phyloP scores from a whole-genome alignment of 2,888 invertebrate genomes.

The Prenolepis imparis region DNA sequence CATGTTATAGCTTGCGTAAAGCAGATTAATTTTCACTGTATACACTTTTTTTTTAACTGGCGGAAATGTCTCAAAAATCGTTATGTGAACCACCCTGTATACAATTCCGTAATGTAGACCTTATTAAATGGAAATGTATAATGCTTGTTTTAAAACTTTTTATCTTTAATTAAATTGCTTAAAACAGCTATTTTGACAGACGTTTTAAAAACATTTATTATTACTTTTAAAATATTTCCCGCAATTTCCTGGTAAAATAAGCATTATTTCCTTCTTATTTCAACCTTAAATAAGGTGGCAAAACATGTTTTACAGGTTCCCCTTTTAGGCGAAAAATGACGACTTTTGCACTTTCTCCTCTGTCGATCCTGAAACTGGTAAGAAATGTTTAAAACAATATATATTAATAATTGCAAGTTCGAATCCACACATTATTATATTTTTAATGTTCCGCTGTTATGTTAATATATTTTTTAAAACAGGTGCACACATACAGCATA shows the following conservation, averaged over 20 bases:
- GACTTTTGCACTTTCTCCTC: too few species aligned
- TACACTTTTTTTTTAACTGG: too few species aligned
- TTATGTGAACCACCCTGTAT: too few species aligned
- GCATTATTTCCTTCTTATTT: conserved; percentile 6
- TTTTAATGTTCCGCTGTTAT: neutral
- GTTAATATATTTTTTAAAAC: neutral
- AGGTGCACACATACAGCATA: neutral
- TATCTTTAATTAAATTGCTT: neutral
- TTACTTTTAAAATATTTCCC: neutral
- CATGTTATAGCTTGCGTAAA: too few species aligned
- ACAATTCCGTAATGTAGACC: neutral
- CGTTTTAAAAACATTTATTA: too few species aligned
- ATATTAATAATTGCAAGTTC: too few species aligned
- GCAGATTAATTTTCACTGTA: too few species aligned
- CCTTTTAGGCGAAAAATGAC: too few species aligned
- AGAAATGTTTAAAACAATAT: too few species aligned
- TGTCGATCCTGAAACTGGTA: neutral
- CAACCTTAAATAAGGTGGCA: neutral
- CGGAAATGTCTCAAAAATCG: too few species aligned
- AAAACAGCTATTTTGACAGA: too few species aligned
- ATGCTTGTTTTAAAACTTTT: neutral
- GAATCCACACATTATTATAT: too few species aligned
- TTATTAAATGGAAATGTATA: neutral
- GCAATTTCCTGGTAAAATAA: neutral
- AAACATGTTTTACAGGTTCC: neutral